A percentile compares a stretch with the other conserved stretches of the same genome.
Conservation (phyloP, 2,888 invertebrate genomes). For the Tanaodytes sp. region DNA sequence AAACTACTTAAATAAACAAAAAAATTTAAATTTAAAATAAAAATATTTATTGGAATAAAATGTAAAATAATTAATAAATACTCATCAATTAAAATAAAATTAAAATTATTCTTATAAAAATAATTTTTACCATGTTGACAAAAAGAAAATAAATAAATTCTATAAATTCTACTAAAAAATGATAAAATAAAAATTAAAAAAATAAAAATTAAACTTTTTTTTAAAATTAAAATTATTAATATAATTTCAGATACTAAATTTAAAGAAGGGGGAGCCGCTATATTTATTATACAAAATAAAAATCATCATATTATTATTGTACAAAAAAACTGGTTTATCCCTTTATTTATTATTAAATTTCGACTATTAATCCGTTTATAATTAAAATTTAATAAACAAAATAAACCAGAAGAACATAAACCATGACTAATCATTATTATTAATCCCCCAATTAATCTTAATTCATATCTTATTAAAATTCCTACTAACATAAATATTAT, state of each 20-base stretch:
- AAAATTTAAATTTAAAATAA: conserved; percentile 74
- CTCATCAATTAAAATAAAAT: conserved; percentile 68
- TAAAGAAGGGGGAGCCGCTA: conserved; percentile 79
- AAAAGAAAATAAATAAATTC: conserved; percentile 78
- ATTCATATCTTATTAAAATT: conserved; percentile 71
- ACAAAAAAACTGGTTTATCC: conserved; percentile 77
- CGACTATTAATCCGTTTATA: conserved; percentile 79
- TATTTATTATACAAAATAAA: conserved; percentile 78
- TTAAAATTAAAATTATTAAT: conserved; percentile 77
- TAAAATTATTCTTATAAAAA: conserved; percentile 67
- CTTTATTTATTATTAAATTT: conserved; percentile 78
- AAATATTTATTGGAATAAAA: conserved; percentile 79
- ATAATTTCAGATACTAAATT: conserved; percentile 81
- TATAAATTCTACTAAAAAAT: conserved; percentile 80
- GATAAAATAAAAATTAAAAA: conserved; percentile 76
- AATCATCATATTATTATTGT: conserved; percentile 79
- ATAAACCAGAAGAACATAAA: conserved; percentile 79
- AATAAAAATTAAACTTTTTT: conserved; percentile 63
- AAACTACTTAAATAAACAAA: conserved; percentile 78
- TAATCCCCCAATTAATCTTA: conserved; percentile 75
- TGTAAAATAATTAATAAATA: conserved; percentile 78
- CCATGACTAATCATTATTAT: conserved; percentile 80
- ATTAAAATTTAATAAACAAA: conserved; percentile 79
- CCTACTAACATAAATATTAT: conserved; percentile 79
- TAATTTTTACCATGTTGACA: conserved; percentile 77